These are phyloP conservation scores for Bungarus multicinctus DNA, from an alignment of 2,113 vertebrate genomes.

Conservation along the genomic window DNA sequence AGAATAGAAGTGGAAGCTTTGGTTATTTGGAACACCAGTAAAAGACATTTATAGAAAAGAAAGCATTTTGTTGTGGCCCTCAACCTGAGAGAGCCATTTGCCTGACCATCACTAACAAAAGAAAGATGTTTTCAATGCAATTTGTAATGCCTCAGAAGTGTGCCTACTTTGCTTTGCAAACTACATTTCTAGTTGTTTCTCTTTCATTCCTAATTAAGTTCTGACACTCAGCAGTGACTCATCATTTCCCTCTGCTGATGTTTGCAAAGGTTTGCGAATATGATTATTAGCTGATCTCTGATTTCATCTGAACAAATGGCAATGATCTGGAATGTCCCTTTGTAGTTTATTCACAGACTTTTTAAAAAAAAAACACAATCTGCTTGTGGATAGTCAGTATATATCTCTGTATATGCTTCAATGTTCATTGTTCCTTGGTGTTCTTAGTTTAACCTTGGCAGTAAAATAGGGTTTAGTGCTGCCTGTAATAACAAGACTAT, in stretches of 20 bases:
- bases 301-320: background rate
- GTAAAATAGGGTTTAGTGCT: background rate
- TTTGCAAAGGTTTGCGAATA: background rate
- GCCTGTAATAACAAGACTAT: background rate
- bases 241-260: background rate
- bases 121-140: background rate
- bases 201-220: background rate
- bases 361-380: background rate
- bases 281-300: background rate
- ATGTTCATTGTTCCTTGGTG: background rate
- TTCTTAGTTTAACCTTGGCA: background rate
- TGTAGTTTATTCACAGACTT: background rate
- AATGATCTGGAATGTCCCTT: background rate
- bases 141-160: background rate
- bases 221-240: constrained; percentile 10
- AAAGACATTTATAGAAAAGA: background rate
- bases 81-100: background rate
- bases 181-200: background rate
- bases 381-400: background rate
- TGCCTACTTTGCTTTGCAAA: constrained; percentile 18
- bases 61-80: background rate
- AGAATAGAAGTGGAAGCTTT: background rate
- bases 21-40: background rate
- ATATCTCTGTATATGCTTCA: background rate
- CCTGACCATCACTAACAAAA: background rate